A percentile compares a stretch with the other conserved stretches of the same genome.
Conservation (phyloP, 2,113 vertebrate species). For the Spheniscus mendiculus region DNA sequence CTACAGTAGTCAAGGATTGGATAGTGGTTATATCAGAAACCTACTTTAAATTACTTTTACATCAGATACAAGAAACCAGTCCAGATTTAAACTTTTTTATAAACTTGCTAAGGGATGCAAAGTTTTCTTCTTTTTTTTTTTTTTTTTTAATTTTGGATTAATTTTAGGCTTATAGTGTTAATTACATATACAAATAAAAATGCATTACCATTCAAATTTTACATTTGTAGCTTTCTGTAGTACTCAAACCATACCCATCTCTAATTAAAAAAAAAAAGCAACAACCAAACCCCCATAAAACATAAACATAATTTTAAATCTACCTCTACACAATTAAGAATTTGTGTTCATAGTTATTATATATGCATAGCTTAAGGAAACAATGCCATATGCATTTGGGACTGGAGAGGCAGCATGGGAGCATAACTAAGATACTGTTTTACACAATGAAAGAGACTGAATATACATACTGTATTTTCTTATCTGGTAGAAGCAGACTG, state of each 20-base stretch:
- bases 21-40: background rate
- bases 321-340: background rate
- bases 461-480: background rate
- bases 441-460: background rate
- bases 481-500: background rate
- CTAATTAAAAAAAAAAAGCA: background rate
- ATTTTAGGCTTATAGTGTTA: background rate
- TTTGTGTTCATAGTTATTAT: background rate
- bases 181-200: background rate
- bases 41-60: background rate
- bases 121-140: background rate
- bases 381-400: background rate
- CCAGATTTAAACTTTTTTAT: background rate
- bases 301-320: background rate
- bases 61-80: background rate
- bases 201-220: background rate
- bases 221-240: background rate
- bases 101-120: background rate
- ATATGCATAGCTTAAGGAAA: background rate
- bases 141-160: background rate
- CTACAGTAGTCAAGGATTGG: background rate
- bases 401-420: background rate
- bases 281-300: background rate
- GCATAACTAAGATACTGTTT: background rate
- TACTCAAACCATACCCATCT: background rate